These are phyloP conservation scores for Anthoscopus minutus DNA, from an alignment of 2,113 vertebrate species.

Conservation along the genomic window DNA sequence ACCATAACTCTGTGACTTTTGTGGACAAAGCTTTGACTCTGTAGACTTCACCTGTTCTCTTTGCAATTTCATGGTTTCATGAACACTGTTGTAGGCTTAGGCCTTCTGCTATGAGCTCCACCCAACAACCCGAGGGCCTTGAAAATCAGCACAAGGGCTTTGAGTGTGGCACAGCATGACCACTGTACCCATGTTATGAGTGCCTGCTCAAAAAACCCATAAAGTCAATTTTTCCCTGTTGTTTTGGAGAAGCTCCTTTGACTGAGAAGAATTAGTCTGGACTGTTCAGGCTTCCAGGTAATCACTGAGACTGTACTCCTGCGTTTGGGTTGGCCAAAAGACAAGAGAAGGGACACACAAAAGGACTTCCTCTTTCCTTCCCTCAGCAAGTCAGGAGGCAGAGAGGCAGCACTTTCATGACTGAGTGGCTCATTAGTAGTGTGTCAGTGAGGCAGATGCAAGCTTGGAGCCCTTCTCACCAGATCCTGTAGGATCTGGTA, in stretches of 20 bases:
- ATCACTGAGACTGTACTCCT: background rate
- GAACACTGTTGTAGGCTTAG: background rate
- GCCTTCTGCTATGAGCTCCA: background rate
- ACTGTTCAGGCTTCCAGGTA: background rate
- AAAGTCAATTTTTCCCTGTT: background rate
- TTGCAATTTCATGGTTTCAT: background rate
- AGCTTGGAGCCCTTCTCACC: background rate
- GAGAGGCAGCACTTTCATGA: background rate
- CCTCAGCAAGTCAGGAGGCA: background rate
- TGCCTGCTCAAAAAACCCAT: background rate
- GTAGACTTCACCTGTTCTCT: background rate
- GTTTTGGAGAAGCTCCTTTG: background rate
- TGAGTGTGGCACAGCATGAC: background rate
- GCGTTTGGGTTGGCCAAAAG: background rate
- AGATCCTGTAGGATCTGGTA: background rate
- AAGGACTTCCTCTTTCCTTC: background rate
- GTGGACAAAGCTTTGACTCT: background rate
- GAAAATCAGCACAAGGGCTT: background rate
- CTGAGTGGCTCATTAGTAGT: background rate
- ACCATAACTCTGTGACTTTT: background rate
- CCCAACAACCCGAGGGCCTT: background rate
- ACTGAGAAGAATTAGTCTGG: background rate
- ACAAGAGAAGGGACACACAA: background rate
- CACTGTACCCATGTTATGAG: background rate
- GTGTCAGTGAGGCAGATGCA: background rate